Conservation (phyloP, 2,113 vertebrate species). For the Phyllostomus hastatus region DNA sequence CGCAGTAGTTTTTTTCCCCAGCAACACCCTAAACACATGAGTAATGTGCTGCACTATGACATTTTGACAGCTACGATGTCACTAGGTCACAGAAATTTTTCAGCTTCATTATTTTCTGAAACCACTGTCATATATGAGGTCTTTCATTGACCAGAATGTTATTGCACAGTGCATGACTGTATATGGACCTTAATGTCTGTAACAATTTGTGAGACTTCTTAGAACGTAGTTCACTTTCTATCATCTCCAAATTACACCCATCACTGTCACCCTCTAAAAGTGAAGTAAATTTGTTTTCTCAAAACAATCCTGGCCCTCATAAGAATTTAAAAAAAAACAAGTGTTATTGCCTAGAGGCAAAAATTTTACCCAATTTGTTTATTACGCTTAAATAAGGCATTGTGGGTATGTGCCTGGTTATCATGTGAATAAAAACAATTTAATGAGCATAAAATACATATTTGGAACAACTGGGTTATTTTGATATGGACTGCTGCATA, state of each 20-base stretch:
- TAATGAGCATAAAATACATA: not conserved
- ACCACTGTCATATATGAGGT: not conserved
- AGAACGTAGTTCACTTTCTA: not conserved
- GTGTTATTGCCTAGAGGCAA: not conserved
- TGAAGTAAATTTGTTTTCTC: not conserved
- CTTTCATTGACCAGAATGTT: not conserved
- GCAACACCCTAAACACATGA: not conserved
- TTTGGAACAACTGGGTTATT: not conserved
- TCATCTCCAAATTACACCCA: not conserved
- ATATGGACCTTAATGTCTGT: not conserved
- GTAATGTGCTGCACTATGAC: not conserved
- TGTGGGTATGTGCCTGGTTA: not conserved
- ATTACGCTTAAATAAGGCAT: not conserved
- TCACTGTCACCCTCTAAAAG: not conserved
- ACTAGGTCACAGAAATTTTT: not conserved
- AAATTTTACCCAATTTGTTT: not conserved
- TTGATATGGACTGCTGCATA: not conserved
- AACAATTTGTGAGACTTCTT: not conserved
- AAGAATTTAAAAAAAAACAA: not conserved
- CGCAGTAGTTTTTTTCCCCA: not conserved
- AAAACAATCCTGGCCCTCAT: not conserved
- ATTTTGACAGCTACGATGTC: not conserved
- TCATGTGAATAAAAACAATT: not conserved
- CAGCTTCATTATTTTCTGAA: not conserved
- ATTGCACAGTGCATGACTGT: not conserved